Evolutionary conservation across 1,140 invertebrate genomes (phyloP), one percentile per base, ranked within the genome.

Genomic region (Goniozus legneri): DNA sequence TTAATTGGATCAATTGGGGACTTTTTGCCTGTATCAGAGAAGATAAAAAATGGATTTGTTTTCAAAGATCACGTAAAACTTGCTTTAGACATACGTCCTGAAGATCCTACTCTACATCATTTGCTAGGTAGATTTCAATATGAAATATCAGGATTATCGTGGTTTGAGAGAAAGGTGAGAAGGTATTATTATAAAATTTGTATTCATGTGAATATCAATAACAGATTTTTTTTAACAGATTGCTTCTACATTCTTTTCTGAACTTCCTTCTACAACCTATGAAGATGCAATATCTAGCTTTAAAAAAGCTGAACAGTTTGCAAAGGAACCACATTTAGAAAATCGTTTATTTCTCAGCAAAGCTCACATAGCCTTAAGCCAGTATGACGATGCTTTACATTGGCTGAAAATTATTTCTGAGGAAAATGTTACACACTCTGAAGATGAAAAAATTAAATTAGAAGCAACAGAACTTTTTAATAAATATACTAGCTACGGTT

Each of bases 21-120:
- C 31, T 82, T 77, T 67, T 65, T 82, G 19, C 66, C 79, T 10
- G 76, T 77, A 2, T 82, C 84, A 62, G 86, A 87, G 37, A 86
- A 82, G 74, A 85, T 92, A 39, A 61, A 80, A 56, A 82, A 82
- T 71, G 87, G 85, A 2, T 78, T 78, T 61, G 51, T 72, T 8
- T 89, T 88, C 58, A 87, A 85, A 64, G 75, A 85, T 54, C 87
- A 91, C 65, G 79, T 91, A 49, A 81, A 86, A 58, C 77, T 75
- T 62, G 88, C 88, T 1, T 71, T 89, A 33, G 54, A 77, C 32
- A 57, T 91, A 12, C 80, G 80, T 41, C 84, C 86, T n/a, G 54
- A 69, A 8, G 87, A 91, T 70, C 63, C 80, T 21, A 75, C 79
- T 4, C 63, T 87, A 36, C 81, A 89, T 71, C 81, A 89, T 71